Base-by-base conservation (phyloP, 2,113 vertebrate genomes). In the Equus przewalskii region DNA sequence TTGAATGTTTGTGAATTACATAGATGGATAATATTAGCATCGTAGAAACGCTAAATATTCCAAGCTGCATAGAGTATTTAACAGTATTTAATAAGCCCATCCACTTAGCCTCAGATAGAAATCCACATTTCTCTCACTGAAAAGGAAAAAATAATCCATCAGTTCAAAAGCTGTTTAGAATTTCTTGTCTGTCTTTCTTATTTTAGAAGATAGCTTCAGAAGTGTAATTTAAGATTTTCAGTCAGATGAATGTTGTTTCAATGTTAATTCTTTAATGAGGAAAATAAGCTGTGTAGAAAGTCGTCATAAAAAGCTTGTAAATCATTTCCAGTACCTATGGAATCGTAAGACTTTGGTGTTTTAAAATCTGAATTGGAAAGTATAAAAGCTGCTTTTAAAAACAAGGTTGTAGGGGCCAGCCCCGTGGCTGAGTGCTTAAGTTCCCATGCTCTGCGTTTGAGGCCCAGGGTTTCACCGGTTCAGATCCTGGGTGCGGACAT, bases 311-410 rank as follows among this genome's bases (percentile, higher is more conserved):
- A 75, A 70, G 7, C 13, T 54, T 51, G 9, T 51, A 58, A 81
- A 51, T 83, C 21, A 91, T 83, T 72, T 90, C n/a, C 15, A 60
- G 13, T 81, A 36, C 85, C 14, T 54, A 0, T 93, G 60, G 58
- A 90, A 73, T 33, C 24, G n/a, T 64, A 70, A 70, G 44, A 58
- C 33, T 78, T 65, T 86, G 16, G 2, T 33, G 5, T 72, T 91
- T 60, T 64, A 84, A 96, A 95, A 72, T 76, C n/a, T 49, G 46
- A 70, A 13, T 86, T 86, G 60, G n/a, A 90, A 93, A 87, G 24
- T 89, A 44, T 28, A 84, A 65, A 84, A 79, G 36, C 33, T 89
- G 62, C 49, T 82, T 64, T 85, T 67, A 56, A 89, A 89, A 83
- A 51, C 64, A 73, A 72, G 54, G 36, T 41, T 41, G 36, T 41